Base-by-base conservation (phyloP, 2,888 invertebrate genomes). In the Teleiodes luculella region DNA sequence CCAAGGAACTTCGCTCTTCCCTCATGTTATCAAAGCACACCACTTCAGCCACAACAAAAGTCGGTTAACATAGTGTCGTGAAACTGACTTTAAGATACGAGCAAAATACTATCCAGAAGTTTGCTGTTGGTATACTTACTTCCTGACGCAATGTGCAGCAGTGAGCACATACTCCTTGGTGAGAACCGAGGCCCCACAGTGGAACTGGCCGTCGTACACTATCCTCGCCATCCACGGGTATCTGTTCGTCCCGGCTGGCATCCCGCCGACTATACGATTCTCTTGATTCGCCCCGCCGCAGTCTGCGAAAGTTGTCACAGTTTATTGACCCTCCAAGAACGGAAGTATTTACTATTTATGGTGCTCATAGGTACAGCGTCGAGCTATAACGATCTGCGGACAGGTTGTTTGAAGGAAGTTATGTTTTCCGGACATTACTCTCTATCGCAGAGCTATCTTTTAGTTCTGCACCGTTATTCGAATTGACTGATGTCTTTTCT, bases 161-260 rank as follows among this genome's bases (percentile, higher is more conserved):
- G 96, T 96, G 53, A 97, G 89, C 55, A 96, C 95, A 76, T 95
- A 96, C 80, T 96, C 95, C 75, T 94, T 93, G 53, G 95, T 95
- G 43, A 97, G 89, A 28, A 96, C 89, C 2, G 96, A 95, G 18
- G 94, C 96, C 0, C 96, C 96, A 71, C 96, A 97, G 76, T 96
- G 96, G 84, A 96, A 96, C 79, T 95, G 95, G 0, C 96, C 96
- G 72, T 96, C 95, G 78, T 96, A 96, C 11, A 96, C 94, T 53
- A 97, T 91, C 65, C 96, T 91, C 2, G 95, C 96, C 81, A 96
- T 92, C 96, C 96, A 96, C 7, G 96, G 96, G 79, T 95, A 96
- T 64, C 94, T 93, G 84, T 96, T 95, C 31, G 95, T 91, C 51
- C 94, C 94, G 0, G 96, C 94, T 18, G 96, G 95, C 69, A 92